phyloP scores from a whole-genome alignment of 53 echinoderm and acorn worm species.

The Glandiceps talaboti region DNA sequence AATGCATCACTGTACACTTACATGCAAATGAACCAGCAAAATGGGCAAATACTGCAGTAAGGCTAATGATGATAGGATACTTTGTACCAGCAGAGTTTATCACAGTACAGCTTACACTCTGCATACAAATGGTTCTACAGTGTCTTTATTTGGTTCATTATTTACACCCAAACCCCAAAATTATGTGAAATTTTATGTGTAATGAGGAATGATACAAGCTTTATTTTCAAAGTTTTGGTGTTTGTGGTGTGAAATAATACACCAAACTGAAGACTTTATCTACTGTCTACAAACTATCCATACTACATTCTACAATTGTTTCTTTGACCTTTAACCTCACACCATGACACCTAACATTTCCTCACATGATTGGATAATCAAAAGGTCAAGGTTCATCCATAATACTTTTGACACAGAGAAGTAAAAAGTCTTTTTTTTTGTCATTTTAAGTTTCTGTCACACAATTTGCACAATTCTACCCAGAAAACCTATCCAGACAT shows the following conservation, averaged over 20 bases:
- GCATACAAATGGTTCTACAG: neutral
- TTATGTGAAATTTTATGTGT: neutral
- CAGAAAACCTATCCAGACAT: neutral
- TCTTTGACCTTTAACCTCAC: neutral
- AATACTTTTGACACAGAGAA: neutral
- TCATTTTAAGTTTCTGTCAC: neutral
- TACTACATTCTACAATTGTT: too few relatives aligned
- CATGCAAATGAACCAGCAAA: neutral
- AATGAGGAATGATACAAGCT: too few relatives aligned
- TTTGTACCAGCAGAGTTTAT: neutral
- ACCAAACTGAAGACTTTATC: neutral
- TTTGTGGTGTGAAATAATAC: neutral
- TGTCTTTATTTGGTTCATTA: neutral
- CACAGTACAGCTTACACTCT: neutral
- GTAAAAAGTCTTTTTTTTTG: neutral
- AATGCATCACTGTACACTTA: neutral
- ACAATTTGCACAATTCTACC: neutral
- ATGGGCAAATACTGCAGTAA: too few relatives aligned
- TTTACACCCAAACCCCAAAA: neutral
- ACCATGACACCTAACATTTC: neutral
- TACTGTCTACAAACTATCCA: neutral
- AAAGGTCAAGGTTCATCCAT: neutral
- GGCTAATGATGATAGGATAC: neutral
- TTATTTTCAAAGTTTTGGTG: too few relatives aligned
- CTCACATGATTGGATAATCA: neutral